Conservation (phyloP, 2,888 invertebrate species). For the Pterobdella sp. region DNA sequence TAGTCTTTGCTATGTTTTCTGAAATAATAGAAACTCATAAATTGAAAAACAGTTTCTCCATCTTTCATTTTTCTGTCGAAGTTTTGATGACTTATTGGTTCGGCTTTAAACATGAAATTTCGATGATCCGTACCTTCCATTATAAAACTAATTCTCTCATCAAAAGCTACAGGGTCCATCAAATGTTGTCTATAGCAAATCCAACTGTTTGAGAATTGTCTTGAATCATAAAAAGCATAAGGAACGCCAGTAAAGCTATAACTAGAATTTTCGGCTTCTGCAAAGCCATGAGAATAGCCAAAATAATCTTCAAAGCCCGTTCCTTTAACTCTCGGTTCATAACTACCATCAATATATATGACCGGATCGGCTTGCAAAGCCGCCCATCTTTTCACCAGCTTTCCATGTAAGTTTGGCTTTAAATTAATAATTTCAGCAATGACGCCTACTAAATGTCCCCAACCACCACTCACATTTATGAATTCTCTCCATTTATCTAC, state of each 20-base stretch:
- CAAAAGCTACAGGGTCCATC: slow-evolving; percentile 38
- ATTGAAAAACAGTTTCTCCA: slow-evolving; percentile 27
- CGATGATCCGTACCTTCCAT: slow-evolving; percentile 36
- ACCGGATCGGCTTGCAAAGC: slow-evolving; percentile 37
- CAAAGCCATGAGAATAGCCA: slow-evolving; percentile 40
- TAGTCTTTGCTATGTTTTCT: slow-evolving; percentile 15
- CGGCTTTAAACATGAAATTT: slow-evolving; percentile 17
- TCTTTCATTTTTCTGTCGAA: slow-evolving; percentile 16
- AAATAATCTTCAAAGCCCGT: slow-evolving; percentile 40
- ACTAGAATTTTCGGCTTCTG: slow-evolving; percentile 38
- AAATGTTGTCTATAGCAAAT: slow-evolving; percentile 39
- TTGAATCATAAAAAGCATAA: slow-evolving; percentile 32
- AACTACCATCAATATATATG: slow-evolving; percentile 33
- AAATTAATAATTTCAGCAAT: slow-evolving; percentile 37
- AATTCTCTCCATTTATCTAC: slow-evolving; percentile 33
- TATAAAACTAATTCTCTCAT: slow-evolving; percentile 33
- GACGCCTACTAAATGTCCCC: slow-evolving; percentile 38
- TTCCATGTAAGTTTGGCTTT: slow-evolving; percentile 31
- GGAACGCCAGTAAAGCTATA: slow-evolving; percentile 38
- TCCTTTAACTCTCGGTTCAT: slow-evolving; percentile 35
- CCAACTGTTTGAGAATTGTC: slow-evolving; percentile 36
- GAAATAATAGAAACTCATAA: slow-evolving; percentile 36
- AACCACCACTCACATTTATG: slow-evolving; percentile 30
- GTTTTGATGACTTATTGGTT: slow-evolving; percentile 26
- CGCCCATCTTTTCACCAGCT: slow-evolving; percentile 36